Conservation (phyloP, 2,888 invertebrate species). For the Rhamnusium bicolor region DNA sequence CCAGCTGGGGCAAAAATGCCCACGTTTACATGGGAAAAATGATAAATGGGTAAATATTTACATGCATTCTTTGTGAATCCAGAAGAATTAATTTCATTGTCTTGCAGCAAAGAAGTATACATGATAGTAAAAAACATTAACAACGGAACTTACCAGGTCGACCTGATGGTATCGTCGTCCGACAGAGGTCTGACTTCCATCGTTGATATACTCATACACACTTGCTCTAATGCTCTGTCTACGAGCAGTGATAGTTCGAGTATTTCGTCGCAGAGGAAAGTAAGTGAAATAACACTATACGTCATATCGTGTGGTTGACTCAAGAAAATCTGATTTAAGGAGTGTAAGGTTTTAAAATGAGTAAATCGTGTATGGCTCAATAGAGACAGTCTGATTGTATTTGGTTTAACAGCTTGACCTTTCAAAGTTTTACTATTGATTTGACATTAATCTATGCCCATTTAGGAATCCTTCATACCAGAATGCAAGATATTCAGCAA, state of each 20-base stretch:
- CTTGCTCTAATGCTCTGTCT: slow-evolving; percentile 49
- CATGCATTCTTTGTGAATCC: neutral
- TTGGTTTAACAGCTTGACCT: no score
- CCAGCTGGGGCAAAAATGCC: slow-evolving; percentile 74
- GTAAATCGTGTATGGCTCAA: no score
- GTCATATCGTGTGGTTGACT: no score
- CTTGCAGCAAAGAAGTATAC: slow-evolving; percentile 56
- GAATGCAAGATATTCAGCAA: slow-evolving; percentile 55
- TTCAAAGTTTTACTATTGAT: no score
- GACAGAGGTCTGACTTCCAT: slow-evolving; percentile 67
- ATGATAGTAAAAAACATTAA: slow-evolving; percentile 61
- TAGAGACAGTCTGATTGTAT: no score
- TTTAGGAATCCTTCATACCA: slow-evolving; percentile 43
- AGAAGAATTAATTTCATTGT: neutral
- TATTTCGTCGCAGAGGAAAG: slow-evolving; percentile 7
- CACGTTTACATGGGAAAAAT: slow-evolving; percentile 75
- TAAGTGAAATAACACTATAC: no score
- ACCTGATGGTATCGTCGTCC: slow-evolving; percentile 65
- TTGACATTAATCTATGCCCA: neutral
- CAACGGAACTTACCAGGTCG: slow-evolving; percentile 67
- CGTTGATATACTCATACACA: slow-evolving; percentile 67
- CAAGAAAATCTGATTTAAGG: no score
- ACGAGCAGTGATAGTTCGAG: slow-evolving; percentile 41
- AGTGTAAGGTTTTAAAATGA: no score
- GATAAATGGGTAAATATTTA: slow-evolving; percentile 74